Evolutionary conservation across 2,888 invertebrate species (phyloP), one percentile per base, ranked within the genome.

Genomic region (Cephus runcator): DNA sequence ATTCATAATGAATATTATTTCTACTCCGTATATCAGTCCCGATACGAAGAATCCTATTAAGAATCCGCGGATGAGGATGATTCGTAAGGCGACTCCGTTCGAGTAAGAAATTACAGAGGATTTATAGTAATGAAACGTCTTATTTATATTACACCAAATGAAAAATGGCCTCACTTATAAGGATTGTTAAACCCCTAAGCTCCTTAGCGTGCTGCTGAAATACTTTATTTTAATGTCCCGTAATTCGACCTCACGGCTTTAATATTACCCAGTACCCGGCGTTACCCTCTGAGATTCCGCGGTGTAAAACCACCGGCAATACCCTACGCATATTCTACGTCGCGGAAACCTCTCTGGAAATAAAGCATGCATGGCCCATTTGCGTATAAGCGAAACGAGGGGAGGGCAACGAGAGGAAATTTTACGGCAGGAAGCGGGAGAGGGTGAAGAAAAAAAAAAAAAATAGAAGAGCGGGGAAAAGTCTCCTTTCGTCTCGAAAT

Each of bases 171-270:
- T 76, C 77, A 81, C 80, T 82, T 84, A 81, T 81, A 83, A 83
- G 82, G 85, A 85, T 86, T 79, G 82, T 83, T 83, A 84, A 87
- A 87, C 84, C 84, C 83, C 84, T 85, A 85, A 86, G 85, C 86
- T 83, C 81, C 84, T 86, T 85, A 87, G 83, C 80, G 79, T 75
- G 78, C 75, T 75, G 78, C 75, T 79, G 80, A 83, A 82, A 79
- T 81, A 80, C 82, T 81, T 82, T 79, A 81, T 81, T 83, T 82
- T 79, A 79, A 81, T 75, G 80, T 82, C 73, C 76, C 76, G 79
- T 81, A 79, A 81, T 83, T 81, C 78, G 80, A 79, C 78, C 82
- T 80, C 79, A 76, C 80, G 77, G 80, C 82, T 82, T 79, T 80
- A 79, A 82, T 83, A 83, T 82, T 83, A 33, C 79, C 78, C 79